These are phyloP conservation scores for Lamprotornis superbus DNA, from an alignment of 2,113 vertebrate genomes.

Conservation along the genomic window DNA sequence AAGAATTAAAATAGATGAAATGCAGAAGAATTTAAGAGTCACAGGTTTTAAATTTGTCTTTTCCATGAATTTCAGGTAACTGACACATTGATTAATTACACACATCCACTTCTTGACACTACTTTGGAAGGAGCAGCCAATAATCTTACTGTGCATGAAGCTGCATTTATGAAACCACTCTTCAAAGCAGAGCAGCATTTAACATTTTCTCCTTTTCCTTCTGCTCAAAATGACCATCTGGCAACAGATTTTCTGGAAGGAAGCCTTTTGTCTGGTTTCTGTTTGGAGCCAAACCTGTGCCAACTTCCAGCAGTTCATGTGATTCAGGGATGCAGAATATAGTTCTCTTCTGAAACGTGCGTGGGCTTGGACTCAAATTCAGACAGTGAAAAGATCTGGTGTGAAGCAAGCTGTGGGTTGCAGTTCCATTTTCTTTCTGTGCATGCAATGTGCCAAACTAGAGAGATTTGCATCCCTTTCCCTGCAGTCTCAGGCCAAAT, in stretches of 20 bases:
- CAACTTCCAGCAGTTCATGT: constrained; percentile 32
- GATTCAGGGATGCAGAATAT: constrained; percentile 27
- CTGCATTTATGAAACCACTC: neutral
- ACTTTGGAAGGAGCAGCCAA: neutral
- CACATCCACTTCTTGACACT: neutral
- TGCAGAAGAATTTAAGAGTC: neutral
- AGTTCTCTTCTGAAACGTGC: neutral
- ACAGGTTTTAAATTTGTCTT: neutral
- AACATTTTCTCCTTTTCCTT: constrained; percentile 30
- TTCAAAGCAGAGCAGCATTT: constrained; percentile 16
- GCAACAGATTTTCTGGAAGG: neutral
- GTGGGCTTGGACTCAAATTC: constrained; percentile 34
- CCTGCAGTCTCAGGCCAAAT: neutral
- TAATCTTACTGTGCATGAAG: neutral
- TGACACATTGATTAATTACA: neutral
- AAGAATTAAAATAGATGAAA: neutral
- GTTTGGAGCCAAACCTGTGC: neutral
- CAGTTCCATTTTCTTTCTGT: neutral
- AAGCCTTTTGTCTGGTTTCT: constrained; percentile 27
- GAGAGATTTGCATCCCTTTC: neutral
- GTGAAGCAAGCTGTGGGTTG: constrained; percentile 22
- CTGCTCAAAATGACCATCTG: constrained; percentile 52
- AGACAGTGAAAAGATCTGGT: constrained; percentile 6
- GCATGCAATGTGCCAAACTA: neutral
- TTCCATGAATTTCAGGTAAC: neutral